Evolutionary conservation across 2,797 vertebrate genomes (phyloP).

Genomic region (Oreochromis grahami): DNA sequence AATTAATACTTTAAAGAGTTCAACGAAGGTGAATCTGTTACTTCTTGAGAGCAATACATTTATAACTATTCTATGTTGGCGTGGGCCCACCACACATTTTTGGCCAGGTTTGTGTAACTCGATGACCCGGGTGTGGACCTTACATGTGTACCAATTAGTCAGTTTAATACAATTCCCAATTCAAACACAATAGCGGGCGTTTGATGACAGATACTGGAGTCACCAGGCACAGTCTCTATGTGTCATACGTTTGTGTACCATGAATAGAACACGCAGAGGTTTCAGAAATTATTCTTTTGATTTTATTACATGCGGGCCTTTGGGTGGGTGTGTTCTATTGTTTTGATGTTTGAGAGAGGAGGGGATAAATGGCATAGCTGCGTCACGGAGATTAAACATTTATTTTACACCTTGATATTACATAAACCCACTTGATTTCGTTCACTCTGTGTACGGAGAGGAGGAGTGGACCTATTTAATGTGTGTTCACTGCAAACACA

Average conservation of each 20-base stretch:
- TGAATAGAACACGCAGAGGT: constrained; percentile 1
- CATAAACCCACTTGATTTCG: background rate
- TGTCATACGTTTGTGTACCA: background rate
- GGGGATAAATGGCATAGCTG: constrained; percentile 26
- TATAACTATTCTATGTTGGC: background rate
- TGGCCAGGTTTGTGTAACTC: background rate
- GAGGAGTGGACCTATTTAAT: background rate
- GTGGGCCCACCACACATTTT: background rate
- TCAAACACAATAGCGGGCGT: background rate
- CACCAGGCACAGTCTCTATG: background rate
- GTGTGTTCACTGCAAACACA: background rate
- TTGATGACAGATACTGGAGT: background rate
- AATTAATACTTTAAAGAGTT: background rate
- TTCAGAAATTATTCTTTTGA: constrained; percentile 8
- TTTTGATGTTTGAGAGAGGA: constrained; percentile 40
- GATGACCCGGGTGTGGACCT: fast-evolving
- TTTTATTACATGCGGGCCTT: constrained; percentile 2
- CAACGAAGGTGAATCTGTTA: background rate
- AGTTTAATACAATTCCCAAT: background rate
- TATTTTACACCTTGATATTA: background rate
- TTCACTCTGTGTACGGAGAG: background rate
- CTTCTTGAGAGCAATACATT: background rate
- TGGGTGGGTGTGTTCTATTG: constrained; percentile 21
- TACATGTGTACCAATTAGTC: background rate
- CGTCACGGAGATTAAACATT: constrained; percentile 33